These are phyloP conservation scores for Machimus atricapillus DNA, from an alignment of 2,888 invertebrate genomes.

Conservation along the genomic window DNA sequence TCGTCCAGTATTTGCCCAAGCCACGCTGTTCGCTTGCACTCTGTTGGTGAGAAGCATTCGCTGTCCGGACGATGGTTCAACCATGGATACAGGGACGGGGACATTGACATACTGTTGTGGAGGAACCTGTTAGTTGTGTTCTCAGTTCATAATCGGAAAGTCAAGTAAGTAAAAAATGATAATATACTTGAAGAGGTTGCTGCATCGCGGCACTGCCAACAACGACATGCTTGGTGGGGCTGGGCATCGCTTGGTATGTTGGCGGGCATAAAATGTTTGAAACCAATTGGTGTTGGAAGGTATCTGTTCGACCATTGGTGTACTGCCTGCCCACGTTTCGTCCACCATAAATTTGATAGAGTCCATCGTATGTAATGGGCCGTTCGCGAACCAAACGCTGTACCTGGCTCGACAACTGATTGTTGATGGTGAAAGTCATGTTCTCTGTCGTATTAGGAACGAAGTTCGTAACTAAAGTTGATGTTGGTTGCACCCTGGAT, in stretches of 20 bases:
- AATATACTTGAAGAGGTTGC: conserved; percentile 60
- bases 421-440: conserved; percentile 94
- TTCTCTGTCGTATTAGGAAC: conserved; percentile 80
- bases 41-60: conserved; percentile 76
- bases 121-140: conserved; percentile 65
- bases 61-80: conserved; percentile 81
- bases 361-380: conserved; percentile 79
- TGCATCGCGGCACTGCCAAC: conserved; percentile 65
- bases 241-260: conserved; percentile 85
- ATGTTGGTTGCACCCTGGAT: conserved; percentile 63
- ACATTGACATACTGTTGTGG: conserved; percentile 84
- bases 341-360: conserved; percentile 70
- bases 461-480: conserved; percentile 76
- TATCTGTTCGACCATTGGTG: conserved; percentile 73
- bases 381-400: conserved; percentile 75
- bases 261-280: conserved; percentile 94
- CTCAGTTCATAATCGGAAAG: conserved; percentile 33
- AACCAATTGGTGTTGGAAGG: conserved; percentile 90
- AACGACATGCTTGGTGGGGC: conserved; percentile 65
- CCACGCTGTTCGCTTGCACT: conserved; percentile 62
- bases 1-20: conserved; percentile 64
- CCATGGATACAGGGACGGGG: conserved; percentile 84
- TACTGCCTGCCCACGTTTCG: conserved; percentile 75
- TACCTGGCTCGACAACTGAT: conserved; percentile 80
- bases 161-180: conserved; percentile 23